Conservation (phyloP, 2,797 vertebrate species). For the Eurystomus glaucurus region DNA sequence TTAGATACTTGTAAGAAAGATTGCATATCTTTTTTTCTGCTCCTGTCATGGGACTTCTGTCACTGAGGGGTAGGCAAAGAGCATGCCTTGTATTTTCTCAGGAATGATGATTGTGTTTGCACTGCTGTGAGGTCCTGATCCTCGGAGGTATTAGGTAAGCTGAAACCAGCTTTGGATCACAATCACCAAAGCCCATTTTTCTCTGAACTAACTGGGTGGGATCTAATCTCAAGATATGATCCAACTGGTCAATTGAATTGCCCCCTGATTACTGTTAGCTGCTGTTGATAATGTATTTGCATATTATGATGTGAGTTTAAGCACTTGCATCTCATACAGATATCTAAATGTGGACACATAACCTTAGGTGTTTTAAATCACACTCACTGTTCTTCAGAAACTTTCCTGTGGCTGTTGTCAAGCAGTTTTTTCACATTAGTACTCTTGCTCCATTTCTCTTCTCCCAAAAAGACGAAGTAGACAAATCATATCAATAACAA, state of each 20-base stretch:
- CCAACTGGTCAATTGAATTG: not conserved
- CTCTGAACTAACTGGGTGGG: not conserved
- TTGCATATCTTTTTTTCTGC: not conserved
- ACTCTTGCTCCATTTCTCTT: not conserved
- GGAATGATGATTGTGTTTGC: not conserved
- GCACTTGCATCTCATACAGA: not conserved
- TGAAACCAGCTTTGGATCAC: not conserved
- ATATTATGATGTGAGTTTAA: not conserved
- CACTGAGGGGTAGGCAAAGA: not conserved
- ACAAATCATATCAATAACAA: not conserved
- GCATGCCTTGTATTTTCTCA: not conserved
- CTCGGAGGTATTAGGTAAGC: not conserved
- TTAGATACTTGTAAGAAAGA: not conserved
- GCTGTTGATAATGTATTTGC: not conserved
- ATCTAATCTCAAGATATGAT: not conserved
- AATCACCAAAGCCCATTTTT: not conserved
- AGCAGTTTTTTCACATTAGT: not conserved
- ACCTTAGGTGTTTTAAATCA: not conserved
- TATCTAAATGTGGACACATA: not conserved
- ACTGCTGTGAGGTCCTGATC: not conserved
- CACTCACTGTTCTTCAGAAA: not conserved
- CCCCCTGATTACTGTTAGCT: not conserved
- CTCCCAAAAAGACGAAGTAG: not conserved
- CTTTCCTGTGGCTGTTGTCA: not conserved
- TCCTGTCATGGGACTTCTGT: not conserved